These are phyloP conservation scores for Gila robusta DNA, from an alignment of 2,797 vertebrate genomes.

Conservation along the genomic window DNA sequence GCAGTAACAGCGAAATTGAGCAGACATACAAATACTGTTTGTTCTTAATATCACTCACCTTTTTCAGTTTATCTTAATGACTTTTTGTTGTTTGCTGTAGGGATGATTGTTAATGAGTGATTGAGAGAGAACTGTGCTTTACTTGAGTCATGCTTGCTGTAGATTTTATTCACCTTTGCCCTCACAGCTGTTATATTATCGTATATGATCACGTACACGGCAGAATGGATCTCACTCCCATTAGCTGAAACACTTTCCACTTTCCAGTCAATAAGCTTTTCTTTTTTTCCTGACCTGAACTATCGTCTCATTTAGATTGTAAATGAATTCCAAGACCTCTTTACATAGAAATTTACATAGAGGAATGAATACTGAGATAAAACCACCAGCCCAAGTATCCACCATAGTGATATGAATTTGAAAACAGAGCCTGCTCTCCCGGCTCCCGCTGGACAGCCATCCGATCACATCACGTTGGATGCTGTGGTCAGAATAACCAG, in stretches of 20 bases:
- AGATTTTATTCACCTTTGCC: conserved; percentile 12
- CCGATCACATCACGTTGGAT: conserved; percentile 65
- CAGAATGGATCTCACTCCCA: conserved; percentile 9
- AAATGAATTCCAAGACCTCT: conserved; percentile 19
- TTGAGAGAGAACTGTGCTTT: not conserved
- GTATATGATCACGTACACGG: not conserved
- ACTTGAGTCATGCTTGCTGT: not conserved
- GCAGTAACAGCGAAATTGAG: not conserved
- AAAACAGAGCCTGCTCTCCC: conserved; percentile 72
- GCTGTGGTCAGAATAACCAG: conserved; percentile 69
- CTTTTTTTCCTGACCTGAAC: conserved; percentile 4
- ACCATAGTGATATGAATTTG: conserved; percentile 75
- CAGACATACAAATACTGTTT: not conserved
- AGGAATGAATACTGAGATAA: not conserved
- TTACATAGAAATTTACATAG: conserved; percentile 34
- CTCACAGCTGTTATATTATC: conserved; percentile 20
- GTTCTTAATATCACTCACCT: not conserved
- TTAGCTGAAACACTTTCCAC: conserved; percentile 3
- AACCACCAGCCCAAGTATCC: conserved; percentile 11
- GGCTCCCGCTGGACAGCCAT: conserved; percentile 71
- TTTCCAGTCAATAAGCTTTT: conserved; percentile 4
- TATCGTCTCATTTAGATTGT: conserved; percentile 45
- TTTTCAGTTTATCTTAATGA: not conserved
- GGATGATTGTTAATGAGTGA: conserved; percentile 20
- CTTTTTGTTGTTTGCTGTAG: not conserved